Evolutionary conservation across 1,140 invertebrate species (phyloP).

Genomic region (Bombyx mori): DNA sequence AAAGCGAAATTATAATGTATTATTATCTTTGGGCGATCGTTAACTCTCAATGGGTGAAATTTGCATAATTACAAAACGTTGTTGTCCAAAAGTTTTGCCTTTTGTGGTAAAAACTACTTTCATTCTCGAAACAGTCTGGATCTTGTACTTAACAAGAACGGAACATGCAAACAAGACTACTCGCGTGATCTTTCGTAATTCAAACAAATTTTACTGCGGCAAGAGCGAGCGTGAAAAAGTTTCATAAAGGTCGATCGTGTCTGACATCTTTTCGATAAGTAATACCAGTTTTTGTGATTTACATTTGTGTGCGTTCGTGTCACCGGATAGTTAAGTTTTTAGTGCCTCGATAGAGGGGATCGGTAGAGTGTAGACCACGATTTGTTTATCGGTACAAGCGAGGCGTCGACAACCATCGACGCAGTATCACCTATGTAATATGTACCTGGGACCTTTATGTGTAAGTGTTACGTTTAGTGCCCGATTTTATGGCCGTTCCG

Average conservation of each 20-base stretch:
- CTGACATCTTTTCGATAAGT: slow-evolving; percentile 58
- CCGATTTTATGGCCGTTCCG: slow-evolving; percentile 52
- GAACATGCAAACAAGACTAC: slow-evolving; percentile 11
- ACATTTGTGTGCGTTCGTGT: slow-evolving; percentile 59
- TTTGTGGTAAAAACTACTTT: slow-evolving; percentile 58
- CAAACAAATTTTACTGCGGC: slow-evolving; percentile 9
- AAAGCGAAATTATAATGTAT: slow-evolving; percentile 35
- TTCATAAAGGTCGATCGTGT: slow-evolving; percentile 55
- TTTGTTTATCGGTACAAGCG: slow-evolving; percentile 57
- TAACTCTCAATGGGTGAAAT: slow-evolving; percentile 34
- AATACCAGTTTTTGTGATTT: slow-evolving; percentile 56
- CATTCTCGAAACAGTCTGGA: slow-evolving; percentile 26
- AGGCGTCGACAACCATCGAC: slow-evolving; percentile 55
- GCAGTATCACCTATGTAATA: slow-evolving; percentile 35
- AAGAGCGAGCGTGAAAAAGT: slow-evolving; percentile 36
- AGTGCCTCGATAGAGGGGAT: slow-evolving; percentile 53
- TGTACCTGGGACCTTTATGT: slow-evolving; percentile 50
- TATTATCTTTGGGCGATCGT: slow-evolving; percentile 31
- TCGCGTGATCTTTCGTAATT: slow-evolving; percentile 31
- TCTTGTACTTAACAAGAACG: too few species aligned
- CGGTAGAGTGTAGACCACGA: slow-evolving; percentile 44
- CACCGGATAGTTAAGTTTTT: slow-evolving; percentile 64
- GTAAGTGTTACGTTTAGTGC: slow-evolving; percentile 61
- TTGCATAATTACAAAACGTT: slow-evolving; percentile 46
- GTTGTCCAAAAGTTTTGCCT: slow-evolving; percentile 55